phyloP scores from a whole-genome alignment of 2,113 vertebrate genomes.

The Microcebus jonahi region DNA sequence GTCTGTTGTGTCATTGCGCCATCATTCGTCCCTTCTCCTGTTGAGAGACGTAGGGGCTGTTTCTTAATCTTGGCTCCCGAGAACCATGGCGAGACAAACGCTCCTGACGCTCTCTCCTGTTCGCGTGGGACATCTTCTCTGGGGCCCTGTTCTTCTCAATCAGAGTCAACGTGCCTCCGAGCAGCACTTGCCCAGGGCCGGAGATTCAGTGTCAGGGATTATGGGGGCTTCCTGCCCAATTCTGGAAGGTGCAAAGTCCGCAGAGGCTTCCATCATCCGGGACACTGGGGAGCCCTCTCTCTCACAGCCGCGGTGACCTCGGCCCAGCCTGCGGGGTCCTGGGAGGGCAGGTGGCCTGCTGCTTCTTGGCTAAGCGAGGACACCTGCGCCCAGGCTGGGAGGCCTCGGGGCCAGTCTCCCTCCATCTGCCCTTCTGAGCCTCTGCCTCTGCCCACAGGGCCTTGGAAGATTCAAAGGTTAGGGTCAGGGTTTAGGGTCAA shows the following conservation, averaged over 20 bases:
- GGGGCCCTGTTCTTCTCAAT: background rate
- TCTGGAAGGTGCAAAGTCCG: background rate
- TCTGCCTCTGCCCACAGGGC: background rate
- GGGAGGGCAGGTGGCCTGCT: background rate
- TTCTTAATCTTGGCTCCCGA: background rate
- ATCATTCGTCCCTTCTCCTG: background rate
- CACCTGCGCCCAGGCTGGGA: background rate
- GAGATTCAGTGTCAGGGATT: background rate
- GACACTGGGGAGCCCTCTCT: background rate
- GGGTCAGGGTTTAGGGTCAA: too few relatives aligned
- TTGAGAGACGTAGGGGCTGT: background rate
- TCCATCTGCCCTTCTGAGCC: background rate
- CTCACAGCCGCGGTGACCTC: background rate
- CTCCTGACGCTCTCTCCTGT: background rate
- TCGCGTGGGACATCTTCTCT: background rate
- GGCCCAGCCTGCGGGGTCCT: background rate
- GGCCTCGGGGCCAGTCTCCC: background rate
- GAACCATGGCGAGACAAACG: background rate
- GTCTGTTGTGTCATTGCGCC: accelerated
- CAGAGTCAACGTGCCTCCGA: background rate
- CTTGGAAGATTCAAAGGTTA: too few relatives aligned
- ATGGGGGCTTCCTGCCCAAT: background rate
- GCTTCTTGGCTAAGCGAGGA: background rate
- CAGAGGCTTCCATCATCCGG: background rate
- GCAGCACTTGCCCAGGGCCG: background rate